phyloP scores from a whole-genome alignment of 2,888 invertebrate species.

The Drosophila peninsularis region DNA sequence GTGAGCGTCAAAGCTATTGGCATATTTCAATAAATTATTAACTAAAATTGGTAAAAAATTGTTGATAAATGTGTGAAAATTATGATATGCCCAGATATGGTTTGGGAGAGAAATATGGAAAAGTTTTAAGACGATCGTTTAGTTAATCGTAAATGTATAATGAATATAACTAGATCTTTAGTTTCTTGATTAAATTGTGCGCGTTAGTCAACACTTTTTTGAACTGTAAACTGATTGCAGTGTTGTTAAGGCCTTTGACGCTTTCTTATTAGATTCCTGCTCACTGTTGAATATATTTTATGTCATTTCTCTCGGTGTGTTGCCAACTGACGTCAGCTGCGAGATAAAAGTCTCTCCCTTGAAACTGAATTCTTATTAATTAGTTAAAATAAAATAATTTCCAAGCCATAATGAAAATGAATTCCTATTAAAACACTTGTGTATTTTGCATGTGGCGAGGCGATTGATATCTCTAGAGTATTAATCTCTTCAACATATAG shows the following conservation, averaged over 20 bases:
- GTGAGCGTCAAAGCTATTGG: slow-evolving; percentile 8
- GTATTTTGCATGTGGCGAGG: slow-evolving; percentile 25
- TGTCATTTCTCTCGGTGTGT: slow-evolving; percentile 1
- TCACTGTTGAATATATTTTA: slow-evolving; percentile 1
- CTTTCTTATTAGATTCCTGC: background rate
- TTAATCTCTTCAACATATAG: slow-evolving; percentile 7
- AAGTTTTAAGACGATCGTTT: background rate
- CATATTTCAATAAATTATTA: slow-evolving; percentile 25
- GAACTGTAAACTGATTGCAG: background rate
- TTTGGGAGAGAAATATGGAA: background rate
- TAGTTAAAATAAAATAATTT: slow-evolving; percentile 28
- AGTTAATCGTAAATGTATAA: background rate
- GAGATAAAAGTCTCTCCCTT: slow-evolving; percentile 16
- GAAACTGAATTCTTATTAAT: slow-evolving; percentile 39
- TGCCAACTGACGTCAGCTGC: slow-evolving; percentile 15
- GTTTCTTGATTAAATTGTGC: background rate
- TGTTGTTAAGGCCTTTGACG: background rate
- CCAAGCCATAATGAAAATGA: slow-evolving; percentile 30
- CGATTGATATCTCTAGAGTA: slow-evolving; percentile 30
- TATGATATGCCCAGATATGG: background rate
- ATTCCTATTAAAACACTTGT: slow-evolving; percentile 42
- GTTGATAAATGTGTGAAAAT: slow-evolving; percentile 2
- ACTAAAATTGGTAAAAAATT: slow-evolving; percentile 14
- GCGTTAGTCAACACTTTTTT: background rate
- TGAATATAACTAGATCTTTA: background rate